phyloP scores from a whole-genome alignment of 2,797 vertebrate genomes.

The Sebastes matsubarae region DNA sequence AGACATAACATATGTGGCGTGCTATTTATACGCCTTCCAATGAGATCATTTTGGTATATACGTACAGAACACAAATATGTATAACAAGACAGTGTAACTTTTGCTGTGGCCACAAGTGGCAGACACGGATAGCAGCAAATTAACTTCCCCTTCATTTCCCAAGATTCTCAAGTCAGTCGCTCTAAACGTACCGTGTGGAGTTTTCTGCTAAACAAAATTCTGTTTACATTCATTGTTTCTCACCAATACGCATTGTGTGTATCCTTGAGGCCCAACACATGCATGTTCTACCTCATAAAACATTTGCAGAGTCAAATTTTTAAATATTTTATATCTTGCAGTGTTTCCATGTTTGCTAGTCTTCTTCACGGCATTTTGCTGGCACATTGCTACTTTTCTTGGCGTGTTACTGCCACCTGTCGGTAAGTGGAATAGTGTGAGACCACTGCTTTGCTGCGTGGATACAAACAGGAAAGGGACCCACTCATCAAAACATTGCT shows the following conservation, averaged over 20 bases:
- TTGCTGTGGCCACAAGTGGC: background rate
- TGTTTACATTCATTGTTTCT: background rate
- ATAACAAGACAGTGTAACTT: background rate
- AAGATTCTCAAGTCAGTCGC: background rate
- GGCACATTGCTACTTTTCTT: background rate
- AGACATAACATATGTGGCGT: background rate
- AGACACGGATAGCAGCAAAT: background rate
- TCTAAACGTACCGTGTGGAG: background rate
- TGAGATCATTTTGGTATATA: too few species aligned
- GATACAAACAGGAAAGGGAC: background rate
- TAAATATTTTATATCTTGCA: too few species aligned
- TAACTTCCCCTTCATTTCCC: background rate
- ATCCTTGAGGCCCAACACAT: background rate
- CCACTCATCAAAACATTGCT: background rate
- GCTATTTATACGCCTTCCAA: background rate
- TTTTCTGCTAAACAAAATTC: background rate
- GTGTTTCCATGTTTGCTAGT: too few species aligned
- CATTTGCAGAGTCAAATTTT: background rate
- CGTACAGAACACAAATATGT: background rate
- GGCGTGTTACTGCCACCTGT: background rate
- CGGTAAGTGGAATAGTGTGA: too few species aligned
- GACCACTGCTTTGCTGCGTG: too few species aligned
- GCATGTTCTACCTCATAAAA: background rate
- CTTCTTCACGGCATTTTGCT: background rate
- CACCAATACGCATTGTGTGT: background rate